phyloP scores from a whole-genome alignment of 2,888 invertebrate genomes.

The Tenthredo scrophulariae region DNA sequence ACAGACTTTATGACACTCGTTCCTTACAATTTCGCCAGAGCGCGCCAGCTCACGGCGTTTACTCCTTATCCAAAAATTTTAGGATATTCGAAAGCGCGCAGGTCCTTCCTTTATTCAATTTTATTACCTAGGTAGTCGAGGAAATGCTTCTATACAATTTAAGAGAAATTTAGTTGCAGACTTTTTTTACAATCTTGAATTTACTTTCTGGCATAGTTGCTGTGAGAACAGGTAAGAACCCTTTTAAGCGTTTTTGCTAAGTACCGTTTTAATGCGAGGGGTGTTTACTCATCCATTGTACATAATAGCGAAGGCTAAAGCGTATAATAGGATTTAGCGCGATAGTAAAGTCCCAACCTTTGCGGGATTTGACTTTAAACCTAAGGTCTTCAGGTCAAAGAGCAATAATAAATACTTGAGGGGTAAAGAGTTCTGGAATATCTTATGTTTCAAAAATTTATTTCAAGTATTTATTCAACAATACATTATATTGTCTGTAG shows the following conservation, averaged over 20 bases:
- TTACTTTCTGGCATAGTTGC: background rate
- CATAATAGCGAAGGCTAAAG: too few relatives aligned
- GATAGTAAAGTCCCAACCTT: background rate
- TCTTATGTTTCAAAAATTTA: background rate
- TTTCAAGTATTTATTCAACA: background rate
- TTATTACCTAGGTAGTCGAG: background rate
- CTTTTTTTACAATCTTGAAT: background rate
- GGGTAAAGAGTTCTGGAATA: background rate
- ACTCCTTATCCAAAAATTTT: background rate
- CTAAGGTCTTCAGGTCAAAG: background rate
- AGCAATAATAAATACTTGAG: background rate
- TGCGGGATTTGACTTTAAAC: background rate
- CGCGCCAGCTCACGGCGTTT: slow-evolving; percentile 21
- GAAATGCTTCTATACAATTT: background rate
- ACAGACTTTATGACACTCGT: background rate
- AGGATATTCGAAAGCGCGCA: background rate
- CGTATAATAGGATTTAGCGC: background rate
- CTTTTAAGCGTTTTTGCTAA: background rate
- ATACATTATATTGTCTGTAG: background rate
- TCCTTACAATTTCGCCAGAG: background rate
- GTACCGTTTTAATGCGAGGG: background rate
- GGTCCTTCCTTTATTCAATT: background rate
- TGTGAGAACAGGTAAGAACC: background rate
- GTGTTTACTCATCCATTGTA: background rate
- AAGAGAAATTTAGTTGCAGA: background rate